Percentiles rank a stretch among this genome's conserved stretches.
Evolutionary conservation across 2,888 invertebrate genomes (phyloP).

Genomic region (Epirrhoe alternata): DNA sequence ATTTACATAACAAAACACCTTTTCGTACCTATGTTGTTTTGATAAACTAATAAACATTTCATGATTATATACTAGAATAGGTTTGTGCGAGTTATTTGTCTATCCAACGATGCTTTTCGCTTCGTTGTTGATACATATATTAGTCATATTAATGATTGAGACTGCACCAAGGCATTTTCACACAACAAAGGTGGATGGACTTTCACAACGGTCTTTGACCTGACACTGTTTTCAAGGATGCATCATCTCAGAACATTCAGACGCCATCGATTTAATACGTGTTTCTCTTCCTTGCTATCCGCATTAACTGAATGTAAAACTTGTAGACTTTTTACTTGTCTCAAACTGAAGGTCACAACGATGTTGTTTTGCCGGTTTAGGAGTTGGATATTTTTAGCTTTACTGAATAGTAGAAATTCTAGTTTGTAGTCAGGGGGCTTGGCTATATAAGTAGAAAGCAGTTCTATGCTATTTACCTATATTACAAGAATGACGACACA

Average conservation of each 20-base stretch:
- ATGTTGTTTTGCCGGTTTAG: not conserved
- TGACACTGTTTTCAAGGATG: not conserved
- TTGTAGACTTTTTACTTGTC: not conserved
- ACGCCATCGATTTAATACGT: not conserved
- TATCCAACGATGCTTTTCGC: not conserved
- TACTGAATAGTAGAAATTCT: not conserved
- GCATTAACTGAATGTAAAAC: not conserved
- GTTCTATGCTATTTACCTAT: no score
- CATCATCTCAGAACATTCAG: not conserved
- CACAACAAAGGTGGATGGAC: not conserved
- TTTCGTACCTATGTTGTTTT: no score
- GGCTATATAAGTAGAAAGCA: no score
- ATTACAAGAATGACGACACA: no score
- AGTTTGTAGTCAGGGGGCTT: no score
- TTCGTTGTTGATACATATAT: not conserved
- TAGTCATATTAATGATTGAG: not conserved
- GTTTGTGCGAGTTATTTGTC: not conserved
- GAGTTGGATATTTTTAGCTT: not conserved
- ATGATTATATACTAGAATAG: no score
- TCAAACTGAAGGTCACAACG: not conserved
- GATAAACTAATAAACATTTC: no score
- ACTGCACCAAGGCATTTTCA: not conserved
- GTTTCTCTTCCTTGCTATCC: not conserved
- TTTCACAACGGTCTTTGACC: constrained; percentile 1
- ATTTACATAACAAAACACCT: no score